Conservation (phyloP, 2,113 vertebrate species). For the Nibea albiflora region DNA sequence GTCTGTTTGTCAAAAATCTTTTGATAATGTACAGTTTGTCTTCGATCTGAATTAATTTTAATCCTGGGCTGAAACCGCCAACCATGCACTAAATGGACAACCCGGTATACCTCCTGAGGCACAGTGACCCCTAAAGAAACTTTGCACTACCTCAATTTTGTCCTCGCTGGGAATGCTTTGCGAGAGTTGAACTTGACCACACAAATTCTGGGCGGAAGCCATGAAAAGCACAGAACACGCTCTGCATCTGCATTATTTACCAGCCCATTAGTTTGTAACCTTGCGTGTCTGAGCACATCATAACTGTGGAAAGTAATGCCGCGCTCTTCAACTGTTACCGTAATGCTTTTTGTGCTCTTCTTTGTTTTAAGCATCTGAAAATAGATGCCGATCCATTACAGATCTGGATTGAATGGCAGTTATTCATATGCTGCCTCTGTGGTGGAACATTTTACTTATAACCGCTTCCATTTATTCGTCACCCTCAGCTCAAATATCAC, state of each 20-base stretch:
- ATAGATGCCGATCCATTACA: slow-evolving; percentile 46
- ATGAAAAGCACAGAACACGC: slow-evolving; percentile 36
- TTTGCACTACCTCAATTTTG: not conserved
- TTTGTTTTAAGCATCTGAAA: slow-evolving; percentile 22
- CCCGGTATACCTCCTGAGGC: not conserved
- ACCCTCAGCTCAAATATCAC: slow-evolving; percentile 62
- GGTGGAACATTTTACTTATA: slow-evolving; percentile 21
- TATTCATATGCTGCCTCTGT: slow-evolving; percentile 31
- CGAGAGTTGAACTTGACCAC: slow-evolving; percentile 21
- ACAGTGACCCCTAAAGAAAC: not conserved
- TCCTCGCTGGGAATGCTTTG: slow-evolving; percentile 17
- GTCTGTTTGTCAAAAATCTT: not conserved
- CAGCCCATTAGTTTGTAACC: slow-evolving; percentile 48
- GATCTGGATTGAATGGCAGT: slow-evolving; percentile 1
- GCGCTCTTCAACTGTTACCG: slow-evolving; percentile 23
- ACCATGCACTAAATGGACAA: not conserved
- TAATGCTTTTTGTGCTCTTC: slow-evolving; percentile 19
- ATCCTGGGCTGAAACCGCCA: not conserved
- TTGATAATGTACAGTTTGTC: not conserved
- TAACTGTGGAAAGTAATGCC: slow-evolving; percentile 26
- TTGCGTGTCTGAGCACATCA: slow-evolving; percentile 39
- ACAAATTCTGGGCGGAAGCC: slow-evolving; percentile 18
- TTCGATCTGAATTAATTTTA: not conserved
- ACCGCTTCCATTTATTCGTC: slow-evolving; percentile 48
- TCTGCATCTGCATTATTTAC: slow-evolving; percentile 59